phyloP scores from a whole-genome alignment of 1,140 invertebrate genomes.

The Hycleus cichorii region DNA sequence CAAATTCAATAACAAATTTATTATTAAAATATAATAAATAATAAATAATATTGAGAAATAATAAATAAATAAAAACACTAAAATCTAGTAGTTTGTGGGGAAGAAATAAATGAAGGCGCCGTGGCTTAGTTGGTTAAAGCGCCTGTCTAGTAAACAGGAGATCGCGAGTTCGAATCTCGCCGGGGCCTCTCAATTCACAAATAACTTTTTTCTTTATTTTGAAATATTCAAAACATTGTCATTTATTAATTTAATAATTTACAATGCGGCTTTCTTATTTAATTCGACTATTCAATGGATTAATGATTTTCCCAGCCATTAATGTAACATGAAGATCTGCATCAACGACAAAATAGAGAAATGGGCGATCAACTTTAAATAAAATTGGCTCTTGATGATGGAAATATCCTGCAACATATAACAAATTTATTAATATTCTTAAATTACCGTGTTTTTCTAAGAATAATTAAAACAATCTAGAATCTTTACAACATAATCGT shows the following conservation, averaged over 20 bases:
- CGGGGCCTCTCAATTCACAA: conserved; percentile 39
- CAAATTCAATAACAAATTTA: too few species aligned
- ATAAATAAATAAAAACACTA: too few species aligned
- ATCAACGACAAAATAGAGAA: conserved; percentile 76
- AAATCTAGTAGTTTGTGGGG: too few species aligned
- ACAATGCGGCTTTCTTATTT: conserved; percentile 37
- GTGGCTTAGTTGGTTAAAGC: conserved; percentile 54
- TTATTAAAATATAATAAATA: too few species aligned
- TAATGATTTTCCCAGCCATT: conserved; percentile 71
- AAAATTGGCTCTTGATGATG: conserved; percentile 46
- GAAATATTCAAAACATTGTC: too few species aligned
- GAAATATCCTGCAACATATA: conserved; percentile 22
- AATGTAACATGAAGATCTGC: conserved; percentile 64
- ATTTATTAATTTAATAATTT: too few species aligned
- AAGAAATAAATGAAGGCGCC: conserved; percentile 35
- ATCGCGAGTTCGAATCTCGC: conserved; percentile 51
- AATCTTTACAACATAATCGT: conserved; percentile 16
- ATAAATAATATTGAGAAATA: too few species aligned
- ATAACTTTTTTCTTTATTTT: too few species aligned
- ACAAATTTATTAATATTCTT: too few species aligned
- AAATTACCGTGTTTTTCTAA: background rate
- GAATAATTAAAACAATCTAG: background rate
- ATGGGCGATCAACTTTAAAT: conserved; percentile 69
- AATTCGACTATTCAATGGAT: conserved; percentile 71
- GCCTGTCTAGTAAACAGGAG: conserved; percentile 54